Base-by-base conservation (phyloP, 2,888 invertebrate genomes). In the Leptinotarsa haldemani region DNA sequence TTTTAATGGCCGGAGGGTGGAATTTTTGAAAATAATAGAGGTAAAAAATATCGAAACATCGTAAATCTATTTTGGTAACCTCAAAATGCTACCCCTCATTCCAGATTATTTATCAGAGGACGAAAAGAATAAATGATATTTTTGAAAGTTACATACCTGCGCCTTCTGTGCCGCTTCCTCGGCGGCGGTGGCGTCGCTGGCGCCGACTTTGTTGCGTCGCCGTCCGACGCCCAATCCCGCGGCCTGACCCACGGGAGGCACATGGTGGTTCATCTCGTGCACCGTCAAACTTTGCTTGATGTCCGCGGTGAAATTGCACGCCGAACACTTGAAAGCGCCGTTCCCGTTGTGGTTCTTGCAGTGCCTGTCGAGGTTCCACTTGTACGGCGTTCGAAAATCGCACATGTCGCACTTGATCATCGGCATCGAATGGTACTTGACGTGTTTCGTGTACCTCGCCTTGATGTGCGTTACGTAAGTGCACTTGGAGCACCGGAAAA, bases 371-470 rank as follows among this genome's bases (percentile, higher is more conserved):
- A 96, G 90, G 88, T 97, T 97, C 94, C 97, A 97, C 87, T 93
- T 94, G 89, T 95, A 95, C 25, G 97, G 96, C 20, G 97, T 97
- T 78, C 95, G 93, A 86, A 97, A 98, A 85, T 97, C 96, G 88
- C 98, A 98, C 86, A 95, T 93, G 73, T 94, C 94, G 87, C 97
- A 98, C 88, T 97, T 96, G 81, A 96, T 96, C 94, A 95, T 96
- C 82, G 94, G 97, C 94, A 95, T 96, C 74, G 95, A 95, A 87
- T 97, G 97, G 87, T 96, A 96, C 85, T 96, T 96, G 68, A 97
- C 95, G 86, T 97, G 97, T 86, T 97, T 97, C 74, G 96, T 96
- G 86, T 93, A 97, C 67, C 96, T 91, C 69, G 95, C 94, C 84
- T 94, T 94, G 83, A 97, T 94, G 87, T 96, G 95, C 2, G 97